Evolutionary conservation across 2,888 invertebrate genomes (phyloP).

Genomic region (Syrista parreyssii): DNA sequence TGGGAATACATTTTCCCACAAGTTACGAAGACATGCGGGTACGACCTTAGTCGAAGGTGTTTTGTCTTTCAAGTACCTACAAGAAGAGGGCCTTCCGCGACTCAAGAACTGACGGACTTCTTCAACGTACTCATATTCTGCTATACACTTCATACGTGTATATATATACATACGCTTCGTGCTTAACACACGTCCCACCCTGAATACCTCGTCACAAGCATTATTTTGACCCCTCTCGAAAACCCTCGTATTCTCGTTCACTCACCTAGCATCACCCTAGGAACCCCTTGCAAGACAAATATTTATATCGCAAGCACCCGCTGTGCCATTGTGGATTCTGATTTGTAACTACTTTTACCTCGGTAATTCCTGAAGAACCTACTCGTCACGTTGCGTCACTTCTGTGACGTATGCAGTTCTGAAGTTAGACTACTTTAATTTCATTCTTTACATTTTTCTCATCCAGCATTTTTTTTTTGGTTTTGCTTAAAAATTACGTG

Average conservation of each 20-base stretch:
- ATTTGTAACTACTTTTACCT: conserved; percentile 20
- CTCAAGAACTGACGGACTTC: conserved; percentile 18
- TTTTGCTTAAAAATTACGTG: neutral
- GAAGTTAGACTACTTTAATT: neutral
- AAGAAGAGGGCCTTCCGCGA: conserved; percentile 27
- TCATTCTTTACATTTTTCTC: neutral
- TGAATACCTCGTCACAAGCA: conserved; percentile 10
- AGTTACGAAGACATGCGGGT: conserved; percentile 38
- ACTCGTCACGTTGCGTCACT: neutral
- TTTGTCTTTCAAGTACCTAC: conserved; percentile 42
- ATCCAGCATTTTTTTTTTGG: neutral
- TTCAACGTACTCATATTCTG: conserved; percentile 1
- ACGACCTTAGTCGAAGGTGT: conserved; percentile 32
- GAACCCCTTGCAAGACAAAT: conserved; percentile 51
- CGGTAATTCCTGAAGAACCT: conserved; percentile 10
- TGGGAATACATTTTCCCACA: conserved; percentile 34
- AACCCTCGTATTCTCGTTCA: conserved; percentile 6
- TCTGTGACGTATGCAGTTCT: neutral
- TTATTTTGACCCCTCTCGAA: conserved; percentile 14
- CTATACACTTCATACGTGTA: neutral
- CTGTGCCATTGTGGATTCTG: conserved; percentile 48
- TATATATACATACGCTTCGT: neutral
- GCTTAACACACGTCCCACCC: neutral
- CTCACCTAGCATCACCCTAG: conserved; percentile 15
- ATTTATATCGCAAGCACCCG: conserved; percentile 59